phyloP scores from a whole-genome alignment of 1,140 invertebrate genomes.

The Drosophila mojavensis region DNA sequence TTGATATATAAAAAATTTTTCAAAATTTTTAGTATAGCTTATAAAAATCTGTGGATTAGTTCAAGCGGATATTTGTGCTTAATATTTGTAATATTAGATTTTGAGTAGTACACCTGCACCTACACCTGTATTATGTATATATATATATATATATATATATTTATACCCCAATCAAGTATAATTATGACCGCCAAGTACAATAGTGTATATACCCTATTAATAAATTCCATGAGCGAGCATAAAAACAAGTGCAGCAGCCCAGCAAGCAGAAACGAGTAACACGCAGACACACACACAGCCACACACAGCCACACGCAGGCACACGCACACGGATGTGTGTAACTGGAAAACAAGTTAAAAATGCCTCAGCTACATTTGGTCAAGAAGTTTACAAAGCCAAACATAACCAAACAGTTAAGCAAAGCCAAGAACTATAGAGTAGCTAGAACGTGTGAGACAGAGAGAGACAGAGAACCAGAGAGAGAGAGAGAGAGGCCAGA shows the following conservation, averaged over 20 bases:
- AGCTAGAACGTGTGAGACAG: not conserved
- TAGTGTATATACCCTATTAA: no score
- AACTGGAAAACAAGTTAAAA: constrained; percentile 76
- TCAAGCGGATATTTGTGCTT: no score
- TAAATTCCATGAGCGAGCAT: no score
- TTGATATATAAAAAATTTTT: no score
- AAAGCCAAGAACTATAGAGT: constrained; percentile 16
- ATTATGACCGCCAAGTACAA: no score
- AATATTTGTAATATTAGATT: no score
- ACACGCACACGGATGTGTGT: constrained; percentile 33
- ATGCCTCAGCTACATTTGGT: constrained; percentile 77
- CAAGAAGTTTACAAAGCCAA: constrained; percentile 71
- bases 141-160: no score
- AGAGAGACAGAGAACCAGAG: not conserved
- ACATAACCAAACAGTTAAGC: constrained; percentile 30
- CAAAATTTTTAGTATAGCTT: no score
- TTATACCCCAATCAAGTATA: no score
- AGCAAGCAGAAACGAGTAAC: constrained; percentile 51
- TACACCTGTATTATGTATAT: no score
- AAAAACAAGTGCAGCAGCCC: constrained; percentile 45
- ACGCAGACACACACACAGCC: constrained; percentile 31
- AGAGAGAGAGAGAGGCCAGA: not conserved
- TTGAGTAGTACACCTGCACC: no score
- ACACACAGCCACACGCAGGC: not conserved
- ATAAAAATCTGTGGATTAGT: no score